These are phyloP conservation scores for Etia nguti DNA, from an alignment of 2,113 vertebrate species.

Conservation along the genomic window DNA sequence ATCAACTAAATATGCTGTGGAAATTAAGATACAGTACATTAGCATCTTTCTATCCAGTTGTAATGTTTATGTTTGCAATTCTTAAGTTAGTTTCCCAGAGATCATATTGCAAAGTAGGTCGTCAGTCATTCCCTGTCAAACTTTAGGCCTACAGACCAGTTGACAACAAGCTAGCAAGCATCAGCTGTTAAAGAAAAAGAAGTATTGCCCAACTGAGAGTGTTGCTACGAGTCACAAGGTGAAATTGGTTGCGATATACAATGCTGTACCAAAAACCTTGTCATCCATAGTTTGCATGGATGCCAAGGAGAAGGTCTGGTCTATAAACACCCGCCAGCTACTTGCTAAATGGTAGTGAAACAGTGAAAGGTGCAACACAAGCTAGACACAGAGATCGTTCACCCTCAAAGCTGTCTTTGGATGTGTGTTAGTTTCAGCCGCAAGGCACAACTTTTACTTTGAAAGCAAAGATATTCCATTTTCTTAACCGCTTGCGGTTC, in stretches of 20 bases:
- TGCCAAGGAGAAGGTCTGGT: not conserved
- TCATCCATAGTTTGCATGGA: not conserved
- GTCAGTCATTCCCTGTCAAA: not conserved
- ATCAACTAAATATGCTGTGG: not conserved
- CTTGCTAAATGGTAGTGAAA: not conserved
- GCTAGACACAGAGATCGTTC: accelerated
- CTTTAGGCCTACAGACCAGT: not conserved
- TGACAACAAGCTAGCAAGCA: accelerated
- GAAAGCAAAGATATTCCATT: not conserved
- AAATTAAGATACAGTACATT: not conserved
- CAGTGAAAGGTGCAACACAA: not conserved
- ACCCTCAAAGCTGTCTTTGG: not conserved
- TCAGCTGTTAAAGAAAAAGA: not conserved
- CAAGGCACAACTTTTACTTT: not conserved
- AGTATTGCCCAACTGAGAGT: not conserved
- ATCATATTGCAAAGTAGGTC: not conserved
- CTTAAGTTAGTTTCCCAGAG: not conserved
- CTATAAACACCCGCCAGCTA: not conserved
- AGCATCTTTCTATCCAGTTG: not conserved
- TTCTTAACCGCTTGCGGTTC: not conserved
- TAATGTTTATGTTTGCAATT: accelerated
- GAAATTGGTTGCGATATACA: not conserved
- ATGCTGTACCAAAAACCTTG: not conserved
- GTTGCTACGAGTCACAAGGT: not conserved
- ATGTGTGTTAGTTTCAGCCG: not conserved